phyloP scores from a whole-genome alignment of 2,888 invertebrate species.

The Chrysomela aeneicollis region DNA sequence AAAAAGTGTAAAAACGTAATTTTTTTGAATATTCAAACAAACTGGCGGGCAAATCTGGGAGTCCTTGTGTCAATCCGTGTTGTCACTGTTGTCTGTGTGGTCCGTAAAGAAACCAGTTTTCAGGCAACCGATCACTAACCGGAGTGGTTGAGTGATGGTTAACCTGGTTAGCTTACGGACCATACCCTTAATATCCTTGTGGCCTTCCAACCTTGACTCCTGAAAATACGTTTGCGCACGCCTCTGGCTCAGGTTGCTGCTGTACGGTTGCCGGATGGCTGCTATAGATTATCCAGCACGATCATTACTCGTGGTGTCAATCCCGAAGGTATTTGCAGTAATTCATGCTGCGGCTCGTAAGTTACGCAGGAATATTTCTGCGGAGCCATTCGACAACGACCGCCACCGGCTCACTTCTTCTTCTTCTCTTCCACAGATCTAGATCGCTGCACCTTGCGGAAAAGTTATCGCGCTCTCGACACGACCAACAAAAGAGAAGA shows the following conservation, averaged over 20 bases:
- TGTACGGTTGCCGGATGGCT: constrained; percentile 41
- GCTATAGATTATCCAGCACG: constrained; percentile 49
- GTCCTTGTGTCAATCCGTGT: no score
- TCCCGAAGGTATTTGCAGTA: constrained; percentile 45
- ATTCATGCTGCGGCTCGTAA: constrained; percentile 44
- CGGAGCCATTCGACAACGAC: not conserved
- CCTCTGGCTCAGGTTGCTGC: constrained; percentile 25
- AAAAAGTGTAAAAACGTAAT: no score
- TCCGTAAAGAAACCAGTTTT: no score
- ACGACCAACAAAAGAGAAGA: not conserved
- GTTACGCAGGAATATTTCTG: constrained; percentile 19
- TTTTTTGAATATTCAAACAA: no score
- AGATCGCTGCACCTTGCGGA: not conserved
- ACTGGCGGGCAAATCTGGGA: no score
- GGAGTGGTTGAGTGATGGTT: no score
- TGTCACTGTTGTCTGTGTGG: no score
- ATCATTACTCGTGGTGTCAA: constrained; percentile 48
- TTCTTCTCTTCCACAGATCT: constrained; percentile 7
- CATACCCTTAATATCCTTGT: no score
- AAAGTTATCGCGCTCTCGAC: not conserved
- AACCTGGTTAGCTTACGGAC: no score
- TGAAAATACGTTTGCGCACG: constrained; percentile 5
- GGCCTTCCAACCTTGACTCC: no score
- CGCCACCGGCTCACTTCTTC: constrained; percentile 16
- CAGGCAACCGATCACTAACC: no score